Conservation (phyloP, 2,888 invertebrate genomes). For the Hipparchia sbordonii region DNA sequence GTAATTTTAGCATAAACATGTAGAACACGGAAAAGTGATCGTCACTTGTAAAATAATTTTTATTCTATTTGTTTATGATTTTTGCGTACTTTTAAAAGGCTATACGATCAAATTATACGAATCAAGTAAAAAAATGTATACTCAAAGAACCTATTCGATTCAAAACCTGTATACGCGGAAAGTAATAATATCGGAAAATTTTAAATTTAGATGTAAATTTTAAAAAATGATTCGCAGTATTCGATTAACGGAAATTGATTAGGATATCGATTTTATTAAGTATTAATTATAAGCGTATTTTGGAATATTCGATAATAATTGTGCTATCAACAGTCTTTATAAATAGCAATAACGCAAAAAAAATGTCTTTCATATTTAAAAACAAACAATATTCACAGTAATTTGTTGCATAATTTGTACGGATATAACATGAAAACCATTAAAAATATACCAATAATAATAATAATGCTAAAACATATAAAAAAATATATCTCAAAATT, state of each 20-base stretch:
- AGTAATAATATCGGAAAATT: conserved; percentile 45
- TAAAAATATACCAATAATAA: not conserved
- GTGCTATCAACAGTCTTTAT: conserved; percentile 20
- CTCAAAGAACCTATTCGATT: conserved; percentile 37
- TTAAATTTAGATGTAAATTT: conserved; percentile 53
- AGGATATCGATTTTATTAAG: conserved; percentile 26
- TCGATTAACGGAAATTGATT: conserved; percentile 37
- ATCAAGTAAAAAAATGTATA: conserved; percentile 39
- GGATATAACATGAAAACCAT: not conserved
- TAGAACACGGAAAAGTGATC: conserved; percentile 25
- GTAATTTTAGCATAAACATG: conserved; percentile 40
- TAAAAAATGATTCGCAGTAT: conserved; percentile 40
- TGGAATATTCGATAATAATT: conserved; percentile 22
- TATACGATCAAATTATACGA: conserved; percentile 41
- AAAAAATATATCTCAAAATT: not conserved
- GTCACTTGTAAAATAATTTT: conserved; percentile 5
- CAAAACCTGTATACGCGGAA: conserved; percentile 44
- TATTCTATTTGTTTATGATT: conserved; percentile 28
- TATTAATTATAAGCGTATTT: conserved; percentile 28
- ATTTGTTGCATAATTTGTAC: not conserved
- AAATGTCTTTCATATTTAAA: not conserved
- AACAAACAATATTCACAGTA: not conserved
- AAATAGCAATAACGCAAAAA: conserved; percentile 21
- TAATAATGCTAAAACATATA: not conserved
- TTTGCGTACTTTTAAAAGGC: conserved; percentile 21